Evolutionary conservation across 2,113 vertebrate species (phyloP).

Genomic region (Passer domesticus): DNA sequence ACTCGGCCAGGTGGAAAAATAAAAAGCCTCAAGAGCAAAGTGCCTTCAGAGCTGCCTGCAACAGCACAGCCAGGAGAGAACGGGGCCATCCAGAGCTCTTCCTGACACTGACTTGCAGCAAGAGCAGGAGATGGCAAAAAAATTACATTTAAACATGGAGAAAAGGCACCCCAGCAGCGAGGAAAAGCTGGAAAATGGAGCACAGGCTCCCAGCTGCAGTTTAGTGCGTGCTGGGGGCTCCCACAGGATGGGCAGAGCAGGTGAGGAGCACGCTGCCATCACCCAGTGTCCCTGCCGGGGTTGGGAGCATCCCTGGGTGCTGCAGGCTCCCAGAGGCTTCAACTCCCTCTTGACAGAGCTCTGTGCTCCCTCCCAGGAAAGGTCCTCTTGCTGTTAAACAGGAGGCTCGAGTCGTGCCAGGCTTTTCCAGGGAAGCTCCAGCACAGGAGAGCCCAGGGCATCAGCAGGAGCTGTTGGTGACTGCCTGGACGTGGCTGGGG

Average conservation of each 20-base stretch:
- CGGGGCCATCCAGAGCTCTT: rapidly evolving
- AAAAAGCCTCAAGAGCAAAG: background rate
- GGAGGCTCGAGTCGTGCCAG: rapidly evolving
- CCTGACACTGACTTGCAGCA: background rate
- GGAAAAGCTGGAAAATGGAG: background rate
- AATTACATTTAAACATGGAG: background rate
- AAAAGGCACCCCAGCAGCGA: background rate
- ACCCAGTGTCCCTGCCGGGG: background rate
- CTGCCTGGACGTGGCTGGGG: rapidly evolving
- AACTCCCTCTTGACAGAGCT: background rate
- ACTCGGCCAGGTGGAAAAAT: background rate
- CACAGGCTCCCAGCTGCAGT: background rate
- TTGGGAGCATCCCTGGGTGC: background rate
- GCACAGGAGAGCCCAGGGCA: background rate
- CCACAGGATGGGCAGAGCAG: background rate
- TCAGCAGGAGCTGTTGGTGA: rapidly evolving
- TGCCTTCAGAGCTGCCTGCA: background rate
- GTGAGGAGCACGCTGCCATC: rapidly evolving
- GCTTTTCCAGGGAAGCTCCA: background rate
- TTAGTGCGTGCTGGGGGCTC: background rate
- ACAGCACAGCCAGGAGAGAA: background rate
- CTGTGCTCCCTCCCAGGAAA: background rate
- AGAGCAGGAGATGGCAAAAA: background rate
- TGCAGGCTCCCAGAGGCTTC: background rate
- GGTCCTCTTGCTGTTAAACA: background rate